phyloP scores from a whole-genome alignment of 2,113 vertebrate genomes.

The Pedionomus torquatus region DNA sequence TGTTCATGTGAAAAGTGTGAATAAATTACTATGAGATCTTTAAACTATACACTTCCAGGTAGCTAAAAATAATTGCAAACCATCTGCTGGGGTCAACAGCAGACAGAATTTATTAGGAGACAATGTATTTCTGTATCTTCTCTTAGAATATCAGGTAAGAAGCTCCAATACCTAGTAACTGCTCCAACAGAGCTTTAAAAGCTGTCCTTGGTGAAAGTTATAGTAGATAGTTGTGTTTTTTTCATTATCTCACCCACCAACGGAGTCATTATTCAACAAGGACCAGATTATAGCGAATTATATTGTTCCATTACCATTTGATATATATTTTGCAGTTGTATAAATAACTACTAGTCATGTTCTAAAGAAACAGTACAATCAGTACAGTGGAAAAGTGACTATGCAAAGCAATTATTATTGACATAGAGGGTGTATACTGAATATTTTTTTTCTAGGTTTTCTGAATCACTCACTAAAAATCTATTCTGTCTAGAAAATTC shows the following conservation, averaged over 20 bases:
- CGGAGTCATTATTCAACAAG: not conserved
- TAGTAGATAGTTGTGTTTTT: not conserved
- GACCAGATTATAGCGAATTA: not conserved
- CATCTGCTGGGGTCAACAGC: not conserved
- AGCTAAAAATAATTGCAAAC: not conserved
- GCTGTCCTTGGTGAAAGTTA: not conserved
- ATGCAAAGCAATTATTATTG: not conserved
- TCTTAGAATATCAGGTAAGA: not conserved
- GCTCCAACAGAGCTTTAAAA: not conserved
- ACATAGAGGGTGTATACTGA: not conserved
- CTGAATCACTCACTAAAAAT: not conserved
- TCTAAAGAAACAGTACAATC: not conserved
- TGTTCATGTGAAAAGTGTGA: not conserved
- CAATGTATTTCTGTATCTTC: not conserved
- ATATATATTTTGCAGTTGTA: not conserved
- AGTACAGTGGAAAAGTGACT: not conserved
- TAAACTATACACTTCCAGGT: not conserved
- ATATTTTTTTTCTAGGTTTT: not conserved
- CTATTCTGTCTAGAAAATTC: not conserved
- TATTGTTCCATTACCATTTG: not conserved
- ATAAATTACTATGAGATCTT: not conserved
- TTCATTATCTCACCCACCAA: not conserved
- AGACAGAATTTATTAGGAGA: not conserved
- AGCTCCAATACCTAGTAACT: not conserved
- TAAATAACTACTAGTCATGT: not conserved